phyloP scores from a whole-genome alignment of 1,140 invertebrate genomes.

The Agrypnia vestita region DNA sequence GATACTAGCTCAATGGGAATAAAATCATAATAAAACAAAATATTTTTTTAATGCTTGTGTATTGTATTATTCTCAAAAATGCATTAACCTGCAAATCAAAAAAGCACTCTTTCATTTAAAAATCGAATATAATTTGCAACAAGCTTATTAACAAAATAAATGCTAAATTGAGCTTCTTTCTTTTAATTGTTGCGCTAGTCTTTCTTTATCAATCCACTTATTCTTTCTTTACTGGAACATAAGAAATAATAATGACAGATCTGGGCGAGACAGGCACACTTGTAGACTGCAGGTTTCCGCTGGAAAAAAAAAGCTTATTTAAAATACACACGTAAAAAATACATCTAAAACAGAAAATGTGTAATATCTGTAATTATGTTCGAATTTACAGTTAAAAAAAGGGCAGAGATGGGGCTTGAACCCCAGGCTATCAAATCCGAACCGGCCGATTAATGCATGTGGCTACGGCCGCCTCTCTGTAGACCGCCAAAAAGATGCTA shows the following conservation, averaged over 20 bases:
- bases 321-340: slow-evolving; percentile 27
- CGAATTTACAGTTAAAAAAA: no score
- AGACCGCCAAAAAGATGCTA: no score
- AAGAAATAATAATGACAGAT: slow-evolving; percentile 55
- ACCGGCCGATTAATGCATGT: no score
- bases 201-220: no score
- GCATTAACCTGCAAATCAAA: slow-evolving; percentile 16
- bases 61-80: slow-evolving; percentile 6
- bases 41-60: slow-evolving; percentile 22
- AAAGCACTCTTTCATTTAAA: slow-evolving; percentile 9
- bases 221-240: slow-evolving; percentile 52
- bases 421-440: no score
- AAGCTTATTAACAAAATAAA: slow-evolving; percentile 25
- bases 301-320: slow-evolving; percentile 57
- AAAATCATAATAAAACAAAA: slow-evolving; percentile 14
- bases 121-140: not conserved
- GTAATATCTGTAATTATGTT: no score
- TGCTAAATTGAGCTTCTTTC: slow-evolving; percentile 15
- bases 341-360: slow-evolving; percentile 3
- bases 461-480: no score
- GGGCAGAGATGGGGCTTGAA: no score
- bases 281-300: slow-evolving; percentile 48
- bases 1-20: no score
- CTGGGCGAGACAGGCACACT: slow-evolving; percentile 48
- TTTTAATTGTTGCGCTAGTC: not conserved